Conservation (phyloP, 2,797 vertebrate species). For the Heterohyrax brucei region DNA sequence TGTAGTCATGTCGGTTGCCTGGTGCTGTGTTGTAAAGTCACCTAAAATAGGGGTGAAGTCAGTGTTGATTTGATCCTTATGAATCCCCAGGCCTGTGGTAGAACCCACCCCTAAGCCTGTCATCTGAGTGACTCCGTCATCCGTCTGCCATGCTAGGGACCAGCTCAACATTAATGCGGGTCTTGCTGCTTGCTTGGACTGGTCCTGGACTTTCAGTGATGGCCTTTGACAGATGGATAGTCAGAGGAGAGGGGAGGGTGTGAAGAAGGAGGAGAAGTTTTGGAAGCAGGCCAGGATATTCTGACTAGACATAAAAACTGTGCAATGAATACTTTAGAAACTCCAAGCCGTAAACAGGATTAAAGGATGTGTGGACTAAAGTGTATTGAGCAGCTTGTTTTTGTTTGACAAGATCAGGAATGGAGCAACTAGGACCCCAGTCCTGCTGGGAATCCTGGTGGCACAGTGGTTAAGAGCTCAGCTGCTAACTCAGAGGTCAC, state of each 20-base stretch:
- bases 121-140: neutral
- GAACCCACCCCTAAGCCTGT: neutral
- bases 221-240: neutral
- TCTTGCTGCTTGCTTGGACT: accelerated
- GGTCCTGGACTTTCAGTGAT: accelerated
- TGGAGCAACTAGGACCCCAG: slow-evolving; percentile 83
- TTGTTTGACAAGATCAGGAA: slow-evolving; percentile 88
- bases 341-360: slow-evolving; percentile 93
- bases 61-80: neutral
- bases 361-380: slow-evolving; percentile 92
- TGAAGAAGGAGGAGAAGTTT: slow-evolving; percentile 68
- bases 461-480: too few species aligned
- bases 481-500: too few species aligned
- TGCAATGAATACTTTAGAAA: slow-evolving; percentile 92
- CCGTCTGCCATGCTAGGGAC: neutral
- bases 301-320: slow-evolving; percentile 92
- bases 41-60: accelerated
- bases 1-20: accelerated
- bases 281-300: slow-evolving; percentile 94
- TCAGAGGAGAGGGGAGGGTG: slow-evolving; percentile 9
- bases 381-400: slow-evolving; percentile 93
- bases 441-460: neutral
- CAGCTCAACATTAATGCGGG: accelerated
- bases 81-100: neutral
- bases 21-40: accelerated